Percentiles rank a stretch among this genome's conserved stretches.
phyloP scores from a whole-genome alignment of 1,140 invertebrate species.

The Pentalonia nigronervosa region DNA sequence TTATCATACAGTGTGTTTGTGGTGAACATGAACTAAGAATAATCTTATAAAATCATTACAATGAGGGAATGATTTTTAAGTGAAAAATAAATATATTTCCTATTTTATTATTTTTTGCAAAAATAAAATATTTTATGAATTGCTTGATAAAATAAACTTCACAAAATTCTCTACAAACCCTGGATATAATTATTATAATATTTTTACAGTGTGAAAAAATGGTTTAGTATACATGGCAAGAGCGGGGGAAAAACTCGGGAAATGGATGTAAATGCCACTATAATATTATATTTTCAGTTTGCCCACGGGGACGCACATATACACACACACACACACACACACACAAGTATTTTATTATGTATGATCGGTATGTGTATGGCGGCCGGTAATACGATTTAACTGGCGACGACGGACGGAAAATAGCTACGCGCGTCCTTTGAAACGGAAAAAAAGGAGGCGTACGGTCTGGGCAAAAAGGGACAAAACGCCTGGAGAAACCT shows the following conservation, averaged over 20 bases:
- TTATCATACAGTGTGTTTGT: background rate
- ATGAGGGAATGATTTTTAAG: background rate
- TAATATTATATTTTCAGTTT: background rate
- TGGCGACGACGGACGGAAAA: slow-evolving; percentile 31
- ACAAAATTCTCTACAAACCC: background rate
- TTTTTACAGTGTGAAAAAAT: background rate
- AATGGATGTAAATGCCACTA: background rate
- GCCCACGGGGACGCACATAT: background rate
- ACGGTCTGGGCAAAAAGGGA: slow-evolving; percentile 8
- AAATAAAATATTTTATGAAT: background rate
- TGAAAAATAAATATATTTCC: background rate
- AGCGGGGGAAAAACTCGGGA: background rate
- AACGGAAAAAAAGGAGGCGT: background rate
- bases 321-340: too few relatives aligned
- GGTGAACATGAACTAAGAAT: background rate
- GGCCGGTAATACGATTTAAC: slow-evolving; percentile 49
- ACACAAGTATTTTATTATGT: background rate
- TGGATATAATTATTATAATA: background rate
- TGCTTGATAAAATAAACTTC: background rate
- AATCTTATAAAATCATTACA: too few relatives aligned
- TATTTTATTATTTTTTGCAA: background rate
- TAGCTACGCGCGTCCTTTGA: slow-evolving; percentile 18
- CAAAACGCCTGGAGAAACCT: slow-evolving; percentile 42
- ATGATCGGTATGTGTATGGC: background rate
- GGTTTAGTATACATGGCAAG: background rate